phyloP scores from a whole-genome alignment of 2,888 invertebrate genomes.

The Empis livida region DNA sequence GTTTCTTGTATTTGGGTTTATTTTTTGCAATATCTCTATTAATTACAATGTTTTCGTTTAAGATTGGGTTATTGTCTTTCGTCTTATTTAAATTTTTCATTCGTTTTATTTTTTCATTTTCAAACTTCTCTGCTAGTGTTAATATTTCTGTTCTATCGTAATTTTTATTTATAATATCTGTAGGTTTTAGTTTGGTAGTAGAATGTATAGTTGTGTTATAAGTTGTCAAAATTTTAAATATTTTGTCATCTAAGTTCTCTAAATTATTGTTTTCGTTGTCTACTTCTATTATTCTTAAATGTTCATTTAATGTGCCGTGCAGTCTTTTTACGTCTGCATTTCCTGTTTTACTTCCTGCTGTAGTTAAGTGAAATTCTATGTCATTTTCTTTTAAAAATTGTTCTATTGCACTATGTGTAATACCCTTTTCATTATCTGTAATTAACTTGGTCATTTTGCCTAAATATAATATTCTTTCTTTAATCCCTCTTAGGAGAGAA shows the following conservation, averaged over 20 bases:
- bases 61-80: neutral
- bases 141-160: neutral
- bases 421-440: neutral
- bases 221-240: neutral
- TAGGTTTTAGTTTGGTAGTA: neutral
- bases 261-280: neutral
- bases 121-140: neutral
- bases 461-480: slow-evolving; percentile 3
- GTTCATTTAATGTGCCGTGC: slow-evolving; percentile 8
- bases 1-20: neutral
- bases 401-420: slow-evolving; percentile 2
- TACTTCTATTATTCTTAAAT: slow-evolving; percentile 5
- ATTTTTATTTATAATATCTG: neutral
- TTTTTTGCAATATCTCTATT: neutral
- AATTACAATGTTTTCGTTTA: neutral
- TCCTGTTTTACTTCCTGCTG: slow-evolving; percentile 6
- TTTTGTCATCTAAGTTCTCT: neutral
- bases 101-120: neutral
- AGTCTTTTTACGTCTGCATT: slow-evolving; percentile 8
- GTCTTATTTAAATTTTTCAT: neutral
- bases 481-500: slow-evolving; percentile 1
- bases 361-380: slow-evolving; percentile 5
- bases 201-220: slow-evolving; percentile 2
- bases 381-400: slow-evolving; percentile 4
- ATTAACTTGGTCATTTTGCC: slow-evolving; percentile 3